Evolutionary conservation across 2,888 invertebrate species (phyloP), one percentile per base, ranked within the genome.

Genomic region (Metopia argyrocephala): DNA sequence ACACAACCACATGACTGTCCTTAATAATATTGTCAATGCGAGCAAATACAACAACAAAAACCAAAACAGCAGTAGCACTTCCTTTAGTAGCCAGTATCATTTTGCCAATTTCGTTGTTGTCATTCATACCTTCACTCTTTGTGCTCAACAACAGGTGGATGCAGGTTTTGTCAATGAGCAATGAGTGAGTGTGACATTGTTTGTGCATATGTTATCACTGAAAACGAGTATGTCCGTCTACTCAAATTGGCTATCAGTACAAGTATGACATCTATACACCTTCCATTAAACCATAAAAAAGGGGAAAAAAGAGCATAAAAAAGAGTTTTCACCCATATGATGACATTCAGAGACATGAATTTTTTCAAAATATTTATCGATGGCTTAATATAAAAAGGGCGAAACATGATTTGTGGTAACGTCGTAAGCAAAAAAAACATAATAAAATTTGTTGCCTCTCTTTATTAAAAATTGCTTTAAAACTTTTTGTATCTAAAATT

Each of bases 1-100:
- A 74, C 80, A 81, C 50, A 78, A 81, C 80, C 80, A 70, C 69
- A 78, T 81, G 38, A 38, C 38, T 12, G 76, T 78, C 73, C 65
- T 61, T 54, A 57, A 69, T 74, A 80, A 73, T 46, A 68, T 62
- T 50, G 61, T 31, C 61, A 61, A 68, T 54, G 45, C 46, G 31
- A 45, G 45, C 20, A 15, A 61, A 15, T 15, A 38, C 15, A 57
- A 5, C 28, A 31, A 27, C n/a, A 18, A 23, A 15, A 15, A 21
- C 7, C 28, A 57, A 38, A 27, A 62, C 21, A 31, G 12, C 59
- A 31, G 28, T 31, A 59, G 12, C n/a, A n/a, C 18, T 28, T 18
- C 18, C 25, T 15, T 28, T 57, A 2, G 5, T 3, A 25, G 0
- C 6, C 12, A 54, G 56, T 48, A 31, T 68, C 45, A 68, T 61